Evolutionary conservation across 2,888 invertebrate species (phyloP).

Genomic region (Microplitis deprimator): DNA sequence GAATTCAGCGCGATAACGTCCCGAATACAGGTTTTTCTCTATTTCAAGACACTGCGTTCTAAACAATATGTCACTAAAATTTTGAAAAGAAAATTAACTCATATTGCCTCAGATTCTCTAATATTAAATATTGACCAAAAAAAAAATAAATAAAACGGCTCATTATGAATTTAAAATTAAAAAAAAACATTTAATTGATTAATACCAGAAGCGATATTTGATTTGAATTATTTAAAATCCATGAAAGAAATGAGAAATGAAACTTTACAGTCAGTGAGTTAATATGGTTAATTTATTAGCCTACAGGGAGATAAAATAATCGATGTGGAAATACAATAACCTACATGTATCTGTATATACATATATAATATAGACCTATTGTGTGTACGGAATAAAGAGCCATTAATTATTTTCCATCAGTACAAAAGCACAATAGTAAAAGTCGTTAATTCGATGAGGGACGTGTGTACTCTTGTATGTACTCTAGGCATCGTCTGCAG

Average conservation of each 20-base stretch:
- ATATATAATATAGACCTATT: conserved; percentile 8
- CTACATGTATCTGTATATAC: no score
- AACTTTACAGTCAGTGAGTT: conserved; percentile 26
- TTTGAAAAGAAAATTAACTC: no score
- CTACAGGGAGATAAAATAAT: conserved; percentile 29
- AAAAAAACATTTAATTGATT: no score
- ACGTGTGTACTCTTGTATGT: conserved; percentile 18
- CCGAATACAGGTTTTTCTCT: no score
- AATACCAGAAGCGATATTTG: no score
- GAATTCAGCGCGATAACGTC: no score
- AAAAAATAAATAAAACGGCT: no score
- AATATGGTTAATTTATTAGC: conserved; percentile 31
- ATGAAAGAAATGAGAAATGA: conserved; percentile 21
- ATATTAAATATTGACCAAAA: no score
- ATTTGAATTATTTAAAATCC: background rate
- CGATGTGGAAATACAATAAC: conserved; percentile 29
- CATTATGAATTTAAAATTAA: no score
- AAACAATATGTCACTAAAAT: no score
- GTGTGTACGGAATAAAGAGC: conserved; percentile 8
- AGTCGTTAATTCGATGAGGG: conserved; percentile 31
- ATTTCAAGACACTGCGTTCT: no score
- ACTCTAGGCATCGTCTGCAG: background rate
- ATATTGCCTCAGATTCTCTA: no score
- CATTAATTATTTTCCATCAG: conserved; percentile 31
- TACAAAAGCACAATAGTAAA: conserved; percentile 16